A percentile compares a stretch with the other conserved stretches of the same genome.
Evolutionary conservation across 2,113 vertebrate genomes (phyloP).

Genomic region (Pollimyrus isidori): DNA sequence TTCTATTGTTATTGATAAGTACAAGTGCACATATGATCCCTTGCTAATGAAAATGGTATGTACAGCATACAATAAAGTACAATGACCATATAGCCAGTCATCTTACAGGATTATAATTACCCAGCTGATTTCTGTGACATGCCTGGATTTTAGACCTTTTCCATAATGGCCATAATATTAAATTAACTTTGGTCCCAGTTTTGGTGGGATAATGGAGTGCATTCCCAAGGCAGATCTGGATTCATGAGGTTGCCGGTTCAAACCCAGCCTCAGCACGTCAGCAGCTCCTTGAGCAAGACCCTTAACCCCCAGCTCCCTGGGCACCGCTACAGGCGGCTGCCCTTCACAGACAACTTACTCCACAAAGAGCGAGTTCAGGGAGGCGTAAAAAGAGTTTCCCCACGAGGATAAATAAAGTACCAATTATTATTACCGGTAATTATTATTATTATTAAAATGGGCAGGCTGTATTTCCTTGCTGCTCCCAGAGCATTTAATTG

Average conservation of each 20-base stretch:
- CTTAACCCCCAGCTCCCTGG: too few species aligned
- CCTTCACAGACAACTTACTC: too few species aligned
- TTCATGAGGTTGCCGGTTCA: too few species aligned
- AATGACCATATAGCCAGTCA: not conserved
- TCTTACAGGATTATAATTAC: not conserved
- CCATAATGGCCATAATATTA: not conserved
- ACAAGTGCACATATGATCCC: constrained; percentile 33
- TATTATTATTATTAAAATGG: not conserved
- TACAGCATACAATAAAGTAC: not conserved
- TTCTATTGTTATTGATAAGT: not conserved
- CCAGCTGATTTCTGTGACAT: not conserved
- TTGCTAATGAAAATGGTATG: constrained; percentile 15
- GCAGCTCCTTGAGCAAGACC: too few species aligned
- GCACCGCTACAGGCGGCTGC: too few species aligned
- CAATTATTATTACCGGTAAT: too few species aligned
- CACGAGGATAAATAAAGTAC: too few species aligned
- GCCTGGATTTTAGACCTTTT: not conserved
- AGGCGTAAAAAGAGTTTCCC: too few species aligned
- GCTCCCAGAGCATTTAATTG: constrained; percentile 22
- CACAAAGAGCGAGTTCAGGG: too few species aligned
- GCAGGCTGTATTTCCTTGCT: not conserved
- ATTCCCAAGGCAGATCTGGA: not conserved
- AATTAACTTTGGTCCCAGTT: not conserved
- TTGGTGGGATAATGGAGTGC: not conserved
- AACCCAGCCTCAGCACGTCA: too few species aligned